Evolutionary conservation across 1,140 invertebrate species (phyloP), one percentile per base, ranked within the genome.

Genomic region (Drosophila repletoides): DNA sequence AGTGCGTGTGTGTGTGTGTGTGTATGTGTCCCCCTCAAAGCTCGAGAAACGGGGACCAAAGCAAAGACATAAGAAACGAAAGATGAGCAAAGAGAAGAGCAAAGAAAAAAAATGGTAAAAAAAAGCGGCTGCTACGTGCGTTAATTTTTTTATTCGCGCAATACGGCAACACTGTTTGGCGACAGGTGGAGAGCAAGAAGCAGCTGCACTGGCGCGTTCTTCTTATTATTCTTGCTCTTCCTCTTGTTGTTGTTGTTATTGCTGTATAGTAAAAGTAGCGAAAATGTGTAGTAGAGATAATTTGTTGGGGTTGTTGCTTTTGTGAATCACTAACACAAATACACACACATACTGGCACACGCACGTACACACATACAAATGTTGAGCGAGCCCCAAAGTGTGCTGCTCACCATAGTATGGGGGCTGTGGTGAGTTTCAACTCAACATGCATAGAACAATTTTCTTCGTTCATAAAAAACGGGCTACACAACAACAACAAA

Each of bases 241-340:
- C n/a, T n/a, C n/a, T n/a, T n/a, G 28, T 29, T 65, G 33, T 49
- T 41, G 19, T 52, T 76, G 56, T 60, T 81, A 55, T 64, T 65
- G 46, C 12, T 40, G 24, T 66, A 58, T 75, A 72, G 72, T 75
- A 75, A 75, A 64, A 72, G 69, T 75, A 58, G 64, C 72, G 31
- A 76, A 75, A 76, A 72, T 63, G 51, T 76, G 70, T 72, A 72
- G 69, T 76, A 76, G 72, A 72, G 69, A 69, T 72, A 72, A 72
- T 72, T 59, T 72, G 59, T 63, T 69, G 64, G 72, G 72, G 72
- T 72, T 76, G 72, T 74, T 74, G 72, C 70, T 73, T 73, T 73
- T 71, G 68, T 74, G 72, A 74, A 71, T 74, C 72, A 72, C 72
- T 72, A 74, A 75, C 61, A 71, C 58, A 26, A 6, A 55, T 12